Evolutionary conservation across 2,113 vertebrate genomes (phyloP).

Genomic region (Entomyzon cyanotis): DNA sequence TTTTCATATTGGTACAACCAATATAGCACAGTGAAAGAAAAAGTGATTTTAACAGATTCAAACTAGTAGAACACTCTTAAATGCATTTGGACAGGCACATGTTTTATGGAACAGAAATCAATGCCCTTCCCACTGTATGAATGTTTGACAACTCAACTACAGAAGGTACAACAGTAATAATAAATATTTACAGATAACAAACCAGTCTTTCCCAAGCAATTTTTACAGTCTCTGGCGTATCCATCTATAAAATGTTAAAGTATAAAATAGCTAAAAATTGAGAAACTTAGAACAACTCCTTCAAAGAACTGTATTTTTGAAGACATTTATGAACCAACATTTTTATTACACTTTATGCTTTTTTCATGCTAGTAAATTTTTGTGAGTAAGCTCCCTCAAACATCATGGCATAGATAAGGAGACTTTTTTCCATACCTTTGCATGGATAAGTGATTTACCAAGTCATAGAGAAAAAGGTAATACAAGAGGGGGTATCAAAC

Average conservation of each 20-base stretch:
- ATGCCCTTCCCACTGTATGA: not conserved
- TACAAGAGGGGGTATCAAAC: not conserved
- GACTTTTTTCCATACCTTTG: not conserved
- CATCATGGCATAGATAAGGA: not conserved
- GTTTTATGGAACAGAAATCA: not conserved
- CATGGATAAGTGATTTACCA: not conserved
- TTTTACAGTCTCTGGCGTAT: not conserved
- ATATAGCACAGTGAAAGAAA: slow-evolving; percentile 33
- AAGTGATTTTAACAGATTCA: slow-evolving; percentile 59
- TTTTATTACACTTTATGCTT: not conserved
- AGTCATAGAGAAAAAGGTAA: not conserved
- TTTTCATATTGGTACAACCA: slow-evolving; percentile 64
- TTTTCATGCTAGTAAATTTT: not conserved
- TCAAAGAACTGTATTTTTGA: not conserved
- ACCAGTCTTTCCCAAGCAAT: not conserved
- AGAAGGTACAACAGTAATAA: not conserved
- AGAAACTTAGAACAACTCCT: not conserved
- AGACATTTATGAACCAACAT: not conserved
- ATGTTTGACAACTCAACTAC: not conserved
- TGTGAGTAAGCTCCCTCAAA: not conserved
- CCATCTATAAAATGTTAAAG: not conserved
- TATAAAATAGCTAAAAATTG: not conserved
- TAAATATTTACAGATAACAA: not conserved
- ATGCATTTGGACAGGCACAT: not conserved
- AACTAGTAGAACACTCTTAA: slow-evolving; percentile 13